A percentile compares a stretch with the other conserved stretches of the same genome.
These are phyloP conservation scores for Sitophilus oryzae DNA, from an alignment of 1,140 invertebrate species.

Conservation along the genomic window DNA sequence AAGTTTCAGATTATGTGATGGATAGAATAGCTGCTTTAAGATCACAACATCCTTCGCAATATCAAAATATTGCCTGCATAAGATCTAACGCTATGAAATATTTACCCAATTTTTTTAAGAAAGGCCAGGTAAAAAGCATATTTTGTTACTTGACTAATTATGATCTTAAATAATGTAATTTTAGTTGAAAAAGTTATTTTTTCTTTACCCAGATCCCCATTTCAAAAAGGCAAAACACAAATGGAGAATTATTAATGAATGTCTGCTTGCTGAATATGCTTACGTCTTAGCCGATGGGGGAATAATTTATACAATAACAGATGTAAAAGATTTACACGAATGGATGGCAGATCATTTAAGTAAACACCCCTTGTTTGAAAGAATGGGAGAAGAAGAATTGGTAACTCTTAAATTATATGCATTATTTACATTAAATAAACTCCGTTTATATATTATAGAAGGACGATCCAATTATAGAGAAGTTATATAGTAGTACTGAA, in stretches of 20 bases:
- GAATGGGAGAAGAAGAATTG: slow-evolving; percentile 66
- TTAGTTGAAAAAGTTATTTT: slow-evolving; percentile 97
- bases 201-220: slow-evolving; percentile 99
- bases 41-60: slow-evolving; percentile 65
- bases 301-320: slow-evolving; percentile 92
- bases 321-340: slow-evolving; percentile 94
- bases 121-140: slow-evolving; percentile 69
- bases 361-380: slow-evolving; percentile 85
- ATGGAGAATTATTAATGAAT: slow-evolving; percentile 96
- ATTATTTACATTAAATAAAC: slow-evolving; percentile 5
- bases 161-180: slow-evolving; percentile 29
- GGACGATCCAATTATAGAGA: slow-evolving; percentile 76
- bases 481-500: slow-evolving; percentile 89
- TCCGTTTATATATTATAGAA: slow-evolving; percentile 52
- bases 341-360: slow-evolving; percentile 95
- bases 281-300: slow-evolving; percentile 83
- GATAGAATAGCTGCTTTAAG: slow-evolving; percentile 88
- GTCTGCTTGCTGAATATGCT: slow-evolving; percentile 92
- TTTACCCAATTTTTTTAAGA: slow-evolving; percentile 93
- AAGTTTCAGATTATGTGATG: slow-evolving; percentile 97
- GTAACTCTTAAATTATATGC: slow-evolving; percentile 47
- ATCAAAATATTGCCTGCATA: slow-evolving; percentile 92
- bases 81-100: slow-evolving; percentile 99
- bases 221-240: slow-evolving; percentile 99
- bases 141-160: neutral